Base-by-base conservation (phyloP, 2,888 invertebrate species). In the Drosophila mercatorum region DNA sequence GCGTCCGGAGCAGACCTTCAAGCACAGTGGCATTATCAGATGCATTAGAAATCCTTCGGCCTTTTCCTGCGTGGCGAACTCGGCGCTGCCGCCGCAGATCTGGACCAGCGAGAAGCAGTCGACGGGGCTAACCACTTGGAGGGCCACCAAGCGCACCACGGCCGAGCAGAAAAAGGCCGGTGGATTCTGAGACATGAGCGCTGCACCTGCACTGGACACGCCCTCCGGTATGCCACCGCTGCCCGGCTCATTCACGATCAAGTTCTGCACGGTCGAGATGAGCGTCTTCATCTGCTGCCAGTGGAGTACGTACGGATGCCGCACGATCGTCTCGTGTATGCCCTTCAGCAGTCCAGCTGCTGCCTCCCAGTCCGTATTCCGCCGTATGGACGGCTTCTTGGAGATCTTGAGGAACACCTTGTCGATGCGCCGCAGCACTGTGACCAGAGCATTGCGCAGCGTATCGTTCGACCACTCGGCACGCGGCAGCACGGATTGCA, bases 331-430 rank as follows among this genome's bases (percentile, higher is more conserved):
- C 91, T 98, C 97, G 91, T 99, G 98, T 22, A 99, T 96, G 55
- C 98, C 99, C 94, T 97, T 98, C 2, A 99, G 93, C 57, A 99
- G 94, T 26, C 97, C 97, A 52, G 98, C 97, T 0, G 99, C 98
- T 0, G 99, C 98, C 90, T 98, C 97, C 99, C 99, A 99, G 91
- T 99, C 98, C 0, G 98, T 97, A 80, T 98, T 97, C 86, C 98
- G 95, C 86, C 98, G 94, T 72, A 98, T 97, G 14, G 97, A 97
- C 2, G 98, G 96, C 92, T 99, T 99, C 93, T 99, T 99, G 47
- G 98, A 97, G 78, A 99, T 98, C 93, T 99, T 99, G 60, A 96
- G 95, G 91, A 99, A 99, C 0, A 99, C 98, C 92, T 99, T 98
- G 92, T 99, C 99, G 11, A 99, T 94, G 70, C 99, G 94, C 41